phyloP scores from a whole-genome alignment of 2,888 invertebrate species.

The Yponomeuta evonymella region DNA sequence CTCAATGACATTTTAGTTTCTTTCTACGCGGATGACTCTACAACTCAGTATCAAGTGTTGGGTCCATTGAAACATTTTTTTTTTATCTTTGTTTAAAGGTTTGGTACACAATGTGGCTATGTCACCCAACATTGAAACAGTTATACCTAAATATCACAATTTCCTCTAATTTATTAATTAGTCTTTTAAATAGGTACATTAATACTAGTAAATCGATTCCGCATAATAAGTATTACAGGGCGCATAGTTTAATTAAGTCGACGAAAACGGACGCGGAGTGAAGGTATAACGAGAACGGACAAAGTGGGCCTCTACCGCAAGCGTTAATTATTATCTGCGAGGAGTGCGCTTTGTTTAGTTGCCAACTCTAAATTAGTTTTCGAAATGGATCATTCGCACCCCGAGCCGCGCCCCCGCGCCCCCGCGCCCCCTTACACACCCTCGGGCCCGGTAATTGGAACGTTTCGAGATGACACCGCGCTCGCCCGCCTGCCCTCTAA shows the following conservation, averaged over 20 bases:
- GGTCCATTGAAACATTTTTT: not conserved
- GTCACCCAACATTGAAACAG: too few species aligned
- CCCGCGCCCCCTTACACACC: slow-evolving; percentile 35
- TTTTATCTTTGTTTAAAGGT: too few species aligned
- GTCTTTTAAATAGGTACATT: too few species aligned
- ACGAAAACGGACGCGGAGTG: slow-evolving; percentile 47
- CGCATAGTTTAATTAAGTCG: slow-evolving; percentile 51
- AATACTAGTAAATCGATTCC: too few species aligned
- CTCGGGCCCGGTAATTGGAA: slow-evolving; percentile 65
- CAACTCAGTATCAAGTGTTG: not conserved
- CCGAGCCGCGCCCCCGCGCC: slow-evolving; percentile 43
- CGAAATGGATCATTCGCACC: slow-evolving; percentile 77
- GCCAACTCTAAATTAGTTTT: slow-evolving; percentile 77
- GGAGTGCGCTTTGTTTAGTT: slow-evolving; percentile 77
- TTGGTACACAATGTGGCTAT: too few species aligned
- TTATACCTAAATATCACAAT: too few species aligned
- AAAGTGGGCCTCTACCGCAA: slow-evolving; percentile 73
- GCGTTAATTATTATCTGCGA: slow-evolving; percentile 76
- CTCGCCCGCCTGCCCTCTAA: slow-evolving; percentile 54
- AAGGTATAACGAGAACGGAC: slow-evolving; percentile 63
- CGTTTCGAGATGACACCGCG: slow-evolving; percentile 75
- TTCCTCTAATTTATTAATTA: too few species aligned
- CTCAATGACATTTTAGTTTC: not conserved
- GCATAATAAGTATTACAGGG: not conserved
- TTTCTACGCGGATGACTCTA: not conserved